Evolutionary conservation across 1,140 invertebrate species (phyloP), one percentile per base, ranked within the genome.

Genomic region (fruit fly (Drosophila melanogaster)): DNA sequence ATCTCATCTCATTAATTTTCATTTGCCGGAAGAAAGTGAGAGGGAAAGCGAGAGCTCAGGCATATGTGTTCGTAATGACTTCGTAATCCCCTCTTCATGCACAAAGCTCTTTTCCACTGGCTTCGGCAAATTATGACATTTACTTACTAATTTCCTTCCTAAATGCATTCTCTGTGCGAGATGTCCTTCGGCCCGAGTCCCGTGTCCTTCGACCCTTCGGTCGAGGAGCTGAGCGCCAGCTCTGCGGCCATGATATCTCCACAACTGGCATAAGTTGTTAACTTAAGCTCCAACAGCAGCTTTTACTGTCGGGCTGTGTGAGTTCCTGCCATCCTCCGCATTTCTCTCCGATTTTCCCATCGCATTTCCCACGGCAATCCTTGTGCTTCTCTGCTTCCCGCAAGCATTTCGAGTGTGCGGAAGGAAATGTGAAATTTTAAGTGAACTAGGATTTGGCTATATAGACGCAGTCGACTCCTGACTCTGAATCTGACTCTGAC

Each of bases 121-220:
- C 47, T 65, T 67, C 35, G 71, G 79, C 79, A 87, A 87, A 87
- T 87, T 87, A 87, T 87, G 84, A 87, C 83, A 89, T 89, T 87
- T 83, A 73, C 83, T 74, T 79, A 83, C 83, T 87, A 87, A 87
- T 87, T 87, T 87, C 76, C 83, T 89, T 87, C 84, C 83, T 83
- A 87, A 87, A 83, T 89, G 79, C 84, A 77, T 89, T 87, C 75
- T 67, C 79, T 80, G 62, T 55, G 73, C 57, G 40, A 40, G 62
- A 43, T 51, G 51, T 33, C 40, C 46, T 51, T 17, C 22, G 24
- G 11, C 26, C 38, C 5, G 4, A 6, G 14, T 26, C 24, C 14
- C 22, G 30, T 33, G 30, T 56, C 38, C 43, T 26, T 14, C n/a
- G 33, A 33, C 54, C 61, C 33, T n/a, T 33, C 4, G 19, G 17